These are phyloP conservation scores for Saxicola maurus DNA, from an alignment of 2,797 vertebrate species.

Conservation along the genomic window DNA sequence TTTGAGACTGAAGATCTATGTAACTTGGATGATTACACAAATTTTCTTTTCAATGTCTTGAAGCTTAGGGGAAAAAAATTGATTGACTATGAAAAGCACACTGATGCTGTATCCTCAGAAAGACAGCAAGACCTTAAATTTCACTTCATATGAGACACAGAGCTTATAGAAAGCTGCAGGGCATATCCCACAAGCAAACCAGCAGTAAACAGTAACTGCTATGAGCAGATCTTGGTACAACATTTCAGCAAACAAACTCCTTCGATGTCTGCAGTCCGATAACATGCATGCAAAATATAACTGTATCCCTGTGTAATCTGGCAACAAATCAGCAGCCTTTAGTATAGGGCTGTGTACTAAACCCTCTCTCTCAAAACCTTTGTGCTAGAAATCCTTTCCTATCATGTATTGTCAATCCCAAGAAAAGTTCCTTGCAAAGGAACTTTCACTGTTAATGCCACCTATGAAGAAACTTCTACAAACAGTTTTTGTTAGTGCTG, in stretches of 20 bases:
- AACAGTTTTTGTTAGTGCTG: not conserved
- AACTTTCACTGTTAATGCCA: not conserved
- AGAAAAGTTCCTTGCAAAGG: not conserved
- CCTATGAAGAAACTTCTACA: not conserved
- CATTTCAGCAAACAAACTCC: not conserved
- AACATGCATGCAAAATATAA: not conserved
- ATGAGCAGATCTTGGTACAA: not conserved
- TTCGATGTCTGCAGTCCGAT: fast-evolving
- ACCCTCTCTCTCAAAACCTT: not conserved
- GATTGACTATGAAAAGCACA: not conserved
- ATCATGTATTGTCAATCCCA: not conserved
- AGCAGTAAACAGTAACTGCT: not conserved
- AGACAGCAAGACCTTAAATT: not conserved
- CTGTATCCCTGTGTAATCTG: not conserved
- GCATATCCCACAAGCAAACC: not conserved
- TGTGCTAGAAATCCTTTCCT: not conserved
- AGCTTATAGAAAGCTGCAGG: not conserved
- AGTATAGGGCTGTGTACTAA: not conserved
- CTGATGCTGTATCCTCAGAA: not conserved
- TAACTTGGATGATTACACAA: not conserved
- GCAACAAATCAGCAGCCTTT: not conserved
- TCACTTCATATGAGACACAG: not conserved
- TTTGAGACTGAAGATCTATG: not conserved
- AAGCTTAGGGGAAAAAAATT: not conserved
- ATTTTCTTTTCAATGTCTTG: not conserved